Base-by-base conservation (phyloP, 2,888 invertebrate genomes). In the Conops quadrifasciatus region DNA sequence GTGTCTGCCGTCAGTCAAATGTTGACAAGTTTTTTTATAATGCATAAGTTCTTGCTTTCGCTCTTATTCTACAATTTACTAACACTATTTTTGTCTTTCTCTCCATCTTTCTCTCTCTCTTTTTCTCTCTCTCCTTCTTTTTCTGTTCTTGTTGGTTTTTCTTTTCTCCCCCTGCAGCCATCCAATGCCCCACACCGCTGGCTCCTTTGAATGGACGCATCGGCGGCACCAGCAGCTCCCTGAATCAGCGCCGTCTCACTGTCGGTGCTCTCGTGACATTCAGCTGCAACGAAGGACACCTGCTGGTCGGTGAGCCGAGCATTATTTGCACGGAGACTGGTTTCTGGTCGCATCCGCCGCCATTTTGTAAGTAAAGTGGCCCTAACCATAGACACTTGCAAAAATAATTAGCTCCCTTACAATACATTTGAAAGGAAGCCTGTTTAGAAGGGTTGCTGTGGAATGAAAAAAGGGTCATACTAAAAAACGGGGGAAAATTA, bases 311-410 rank as follows among this genome's bases (percentile, higher is more conserved):
- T 4, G 94, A 94, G 83, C 90, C 91, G 0, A 93, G 93, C 74
- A 92, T 94, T 77, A 93, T 94, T 60, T 95, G 95, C 87, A 94
- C 93, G 7, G 95, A 95, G 84, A 92, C 91, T 73, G 95, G 94
- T 62, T 92, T 91, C 81, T 95, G 95, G 95, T 94, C 94, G 1
- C 93, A 94, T 84, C 92, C 93, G 26, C 91, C 94, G 15, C 95
- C 95, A 63, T 91, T 92, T 83, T 95, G 95, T 90, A 85, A 86
- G 86, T 86, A 67, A n/a, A 13, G 49, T 26, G 4, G n/a, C n/a
- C 15, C 21, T 21, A 64, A 19, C 21, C 1, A 0, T 15, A 3
- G n/a, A 26, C 24, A 11, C 26, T 30, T 21, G 43, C 43, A 36
- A 30, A 36, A 62, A 62, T 62, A 62, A 62, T 62, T 62, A 62